phyloP scores from a whole-genome alignment of 2,113 vertebrate genomes.

The Mobula hypostoma region DNA sequence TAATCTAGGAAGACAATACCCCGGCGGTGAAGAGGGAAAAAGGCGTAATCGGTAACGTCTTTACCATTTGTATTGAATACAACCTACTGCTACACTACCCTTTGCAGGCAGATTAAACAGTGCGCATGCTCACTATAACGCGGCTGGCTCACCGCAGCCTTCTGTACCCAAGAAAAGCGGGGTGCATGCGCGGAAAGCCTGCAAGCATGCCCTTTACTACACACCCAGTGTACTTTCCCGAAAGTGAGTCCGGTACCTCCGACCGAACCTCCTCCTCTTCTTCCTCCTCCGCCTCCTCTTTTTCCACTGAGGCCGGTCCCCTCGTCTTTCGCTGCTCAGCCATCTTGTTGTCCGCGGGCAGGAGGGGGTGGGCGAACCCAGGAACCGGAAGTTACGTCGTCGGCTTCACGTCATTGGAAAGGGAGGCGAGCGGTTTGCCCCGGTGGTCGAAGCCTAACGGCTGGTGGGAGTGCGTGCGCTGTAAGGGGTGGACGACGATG shows the following conservation, averaged over 20 bases:
- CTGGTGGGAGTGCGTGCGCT: not conserved
- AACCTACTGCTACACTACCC: too few relatives aligned
- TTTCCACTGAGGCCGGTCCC: too few relatives aligned
- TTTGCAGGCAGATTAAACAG: too few relatives aligned
- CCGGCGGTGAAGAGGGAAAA: too few relatives aligned
- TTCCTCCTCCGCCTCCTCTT: not conserved
- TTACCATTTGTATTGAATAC: too few relatives aligned
- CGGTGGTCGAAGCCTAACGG: not conserved
- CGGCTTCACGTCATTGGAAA: not conserved
- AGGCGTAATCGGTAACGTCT: too few relatives aligned
- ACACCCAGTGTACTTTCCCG: constrained; percentile 29
- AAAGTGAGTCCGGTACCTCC: not conserved
- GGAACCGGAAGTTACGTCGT: not conserved
- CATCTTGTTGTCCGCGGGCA: not conserved
- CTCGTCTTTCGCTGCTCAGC: not conserved
- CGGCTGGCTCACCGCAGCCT: too few relatives aligned
- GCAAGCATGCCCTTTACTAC: not conserved
- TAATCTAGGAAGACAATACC: too few relatives aligned
- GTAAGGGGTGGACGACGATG: not conserved
- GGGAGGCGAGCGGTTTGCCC: not conserved
- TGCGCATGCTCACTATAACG: too few relatives aligned
- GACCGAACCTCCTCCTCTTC: not conserved
- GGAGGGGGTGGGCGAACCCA: not conserved
- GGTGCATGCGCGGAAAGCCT: not conserved
- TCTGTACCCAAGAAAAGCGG: too few relatives aligned